These are phyloP conservation scores for Colletes latitarsis DNA, from an alignment of 1,140 invertebrate species.

Conservation along the genomic window DNA sequence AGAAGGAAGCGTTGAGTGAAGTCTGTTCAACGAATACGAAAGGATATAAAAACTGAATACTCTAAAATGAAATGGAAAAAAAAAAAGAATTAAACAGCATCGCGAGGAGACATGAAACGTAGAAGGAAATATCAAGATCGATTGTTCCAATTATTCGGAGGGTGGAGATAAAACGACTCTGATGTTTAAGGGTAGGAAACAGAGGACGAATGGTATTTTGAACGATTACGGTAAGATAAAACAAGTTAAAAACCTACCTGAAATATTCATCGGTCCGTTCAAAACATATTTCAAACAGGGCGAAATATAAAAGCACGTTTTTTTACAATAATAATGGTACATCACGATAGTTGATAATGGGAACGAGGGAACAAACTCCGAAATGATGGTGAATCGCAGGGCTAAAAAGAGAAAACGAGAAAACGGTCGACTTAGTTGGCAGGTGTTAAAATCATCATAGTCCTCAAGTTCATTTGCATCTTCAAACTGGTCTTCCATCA, in stretches of 20 bases:
- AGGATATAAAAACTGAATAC: not conserved
- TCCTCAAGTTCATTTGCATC: conserved; percentile 20
- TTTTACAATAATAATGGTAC: not conserved
- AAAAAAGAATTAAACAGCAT: not conserved
- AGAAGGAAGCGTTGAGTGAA: not conserved
- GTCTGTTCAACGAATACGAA: not conserved
- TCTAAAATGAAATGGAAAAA: not conserved
- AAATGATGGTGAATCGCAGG: conserved; percentile 28
- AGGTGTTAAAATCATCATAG: conserved; percentile 59
- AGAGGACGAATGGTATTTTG: not conserved
- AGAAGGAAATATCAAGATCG: not conserved
- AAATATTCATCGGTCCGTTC: not conserved
- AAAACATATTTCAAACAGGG: not conserved
- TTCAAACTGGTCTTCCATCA: not conserved
- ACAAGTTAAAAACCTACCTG: conserved; percentile 27
- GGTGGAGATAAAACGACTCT: too few species aligned
- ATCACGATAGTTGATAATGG: conserved; percentile 26
- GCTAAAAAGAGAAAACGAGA: conserved; percentile 48
- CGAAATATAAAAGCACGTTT: conserved; percentile 13
- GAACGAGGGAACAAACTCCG: conserved; percentile 64
- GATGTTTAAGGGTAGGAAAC: not conserved
- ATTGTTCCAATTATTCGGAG: not conserved
- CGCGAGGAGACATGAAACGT: not conserved
- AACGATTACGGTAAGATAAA: not conserved
- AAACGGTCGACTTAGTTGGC: conserved; percentile 71